phyloP scores from a whole-genome alignment of 2,888 invertebrate species.

The Philopedon plagiatum region DNA sequence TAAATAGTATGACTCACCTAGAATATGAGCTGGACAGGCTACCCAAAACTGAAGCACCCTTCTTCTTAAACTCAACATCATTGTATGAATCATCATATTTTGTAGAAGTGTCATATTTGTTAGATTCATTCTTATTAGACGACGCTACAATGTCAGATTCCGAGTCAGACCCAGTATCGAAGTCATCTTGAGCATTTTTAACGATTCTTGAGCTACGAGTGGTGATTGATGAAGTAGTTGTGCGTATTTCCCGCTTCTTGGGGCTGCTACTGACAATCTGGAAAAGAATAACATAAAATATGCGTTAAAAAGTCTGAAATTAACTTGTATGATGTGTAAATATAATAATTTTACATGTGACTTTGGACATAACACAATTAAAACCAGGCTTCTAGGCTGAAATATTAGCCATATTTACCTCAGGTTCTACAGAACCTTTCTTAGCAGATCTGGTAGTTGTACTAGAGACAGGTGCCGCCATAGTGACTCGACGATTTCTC shows the following conservation, averaged over 20 bases:
- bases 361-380: too few relatives aligned
- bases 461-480: conserved; percentile 71
- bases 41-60: conserved; percentile 68
- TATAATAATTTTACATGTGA: too few relatives aligned
- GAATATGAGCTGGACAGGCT: conserved; percentile 67
- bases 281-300: conserved; percentile 25
- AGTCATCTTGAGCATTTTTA: conserved; percentile 71
- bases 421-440: conserved; percentile 65
- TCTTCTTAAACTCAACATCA: conserved; percentile 49
- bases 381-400: too few relatives aligned
- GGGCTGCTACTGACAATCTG: conserved; percentile 47
- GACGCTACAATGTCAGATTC: conserved; percentile 73
- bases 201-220: conserved; percentile 71
- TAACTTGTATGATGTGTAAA: too few relatives aligned
- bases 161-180: conserved; percentile 81
- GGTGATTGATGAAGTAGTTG: conserved; percentile 67
- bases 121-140: conserved; percentile 14
- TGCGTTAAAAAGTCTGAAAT: neutral
- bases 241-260: conserved; percentile 49
- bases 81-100: conserved; percentile 34
- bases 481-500: conserved; percentile 66
- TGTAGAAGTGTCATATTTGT: conserved; percentile 2
- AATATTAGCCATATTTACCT: conserved; percentile 56
- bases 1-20: conserved; percentile 56
- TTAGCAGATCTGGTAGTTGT: conserved; percentile 64